phyloP scores from a whole-genome alignment of 2,888 invertebrate species.

The Neoitamus cyanurus region DNA sequence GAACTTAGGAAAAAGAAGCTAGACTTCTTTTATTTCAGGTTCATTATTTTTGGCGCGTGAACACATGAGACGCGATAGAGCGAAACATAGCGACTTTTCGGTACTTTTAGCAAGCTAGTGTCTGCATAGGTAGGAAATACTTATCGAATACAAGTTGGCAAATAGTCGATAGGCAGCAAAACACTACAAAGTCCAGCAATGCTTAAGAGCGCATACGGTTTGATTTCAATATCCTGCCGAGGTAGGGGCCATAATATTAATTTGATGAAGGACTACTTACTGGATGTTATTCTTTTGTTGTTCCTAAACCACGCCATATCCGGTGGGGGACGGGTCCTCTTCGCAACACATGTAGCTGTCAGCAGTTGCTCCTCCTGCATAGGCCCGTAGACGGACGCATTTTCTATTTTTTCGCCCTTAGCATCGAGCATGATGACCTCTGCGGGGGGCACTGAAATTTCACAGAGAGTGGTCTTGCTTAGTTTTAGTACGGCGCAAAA shows the following conservation, averaged over 20 bases:
- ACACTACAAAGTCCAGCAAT: no score
- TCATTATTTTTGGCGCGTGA: no score
- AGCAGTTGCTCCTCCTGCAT: constrained; percentile 65
- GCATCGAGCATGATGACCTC: constrained; percentile 77
- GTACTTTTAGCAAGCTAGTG: no score
- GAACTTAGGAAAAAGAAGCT: no score
- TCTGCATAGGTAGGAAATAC: no score
- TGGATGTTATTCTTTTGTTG: constrained; percentile 71
- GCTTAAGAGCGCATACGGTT: neutral
- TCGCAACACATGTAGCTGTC: constrained; percentile 69
- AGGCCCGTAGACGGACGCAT: constrained; percentile 67
- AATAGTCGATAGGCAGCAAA: no score
- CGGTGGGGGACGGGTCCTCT: constrained; percentile 87
- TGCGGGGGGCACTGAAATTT: constrained; percentile 81
- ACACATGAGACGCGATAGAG: no score
- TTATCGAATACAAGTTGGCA: no score
- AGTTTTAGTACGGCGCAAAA: neutral
- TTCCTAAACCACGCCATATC: constrained; percentile 87
- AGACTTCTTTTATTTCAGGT: no score
- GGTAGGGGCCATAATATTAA: neutral
- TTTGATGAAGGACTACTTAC: constrained; percentile 57
- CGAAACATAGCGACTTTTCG: no score
- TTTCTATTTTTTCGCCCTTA: constrained; percentile 72
- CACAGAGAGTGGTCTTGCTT: neutral
- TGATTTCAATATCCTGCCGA: neutral